Base-by-base conservation (phyloP, 2,888 invertebrate genomes). In the Tenthredo distinguenda region DNA sequence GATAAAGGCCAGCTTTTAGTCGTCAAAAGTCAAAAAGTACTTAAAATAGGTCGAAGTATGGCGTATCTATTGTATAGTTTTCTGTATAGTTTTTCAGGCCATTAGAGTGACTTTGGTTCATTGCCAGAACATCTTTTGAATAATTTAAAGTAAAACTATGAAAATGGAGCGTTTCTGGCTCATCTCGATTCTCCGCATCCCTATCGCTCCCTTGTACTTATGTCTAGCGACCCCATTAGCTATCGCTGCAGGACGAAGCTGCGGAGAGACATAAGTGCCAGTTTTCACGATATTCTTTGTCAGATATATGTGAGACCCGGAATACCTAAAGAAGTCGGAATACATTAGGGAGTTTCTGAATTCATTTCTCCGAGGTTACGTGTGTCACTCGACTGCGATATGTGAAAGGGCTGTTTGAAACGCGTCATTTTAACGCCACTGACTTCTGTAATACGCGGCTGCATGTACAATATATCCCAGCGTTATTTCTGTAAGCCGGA, bases 111-210 rank as follows among this genome's bases (percentile, higher is more conserved):
- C 55, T 77, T n/a, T 34, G 9, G 31, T 50, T 77, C 47, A 77
- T 77, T 26, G 50, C 55, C 34, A 4, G 18, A 18, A 21, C n/a
- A 40, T 62, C 58, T 62, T 55, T 55, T 62, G 40, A 81, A 62
- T 81, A 62, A 81, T 62, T 81, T 81, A n/a, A 62, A 81, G 81
- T 81, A 62, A 81, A 37, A 81, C 62, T 62, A 18, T 18, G 62
- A 50, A 77, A 55, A 55, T 81, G 81, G 26, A 62, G 62, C 26
- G 77, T 18, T 50, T 55, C 68, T 34, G 68, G 68, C 68, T 68
- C 31, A 18, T 9, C 21, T 31, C 34, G 55, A 77, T 55, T n/a
- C 18, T 1, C 18, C 15, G 15, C 34, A 10, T 47, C 77, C n/a
- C 34, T 81, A 58, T 58, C 50, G 43, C 31, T 62, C 31, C 43